Conservation (phyloP, 2,113 vertebrate genomes). For the Callospermophilus lateralis region DNA sequence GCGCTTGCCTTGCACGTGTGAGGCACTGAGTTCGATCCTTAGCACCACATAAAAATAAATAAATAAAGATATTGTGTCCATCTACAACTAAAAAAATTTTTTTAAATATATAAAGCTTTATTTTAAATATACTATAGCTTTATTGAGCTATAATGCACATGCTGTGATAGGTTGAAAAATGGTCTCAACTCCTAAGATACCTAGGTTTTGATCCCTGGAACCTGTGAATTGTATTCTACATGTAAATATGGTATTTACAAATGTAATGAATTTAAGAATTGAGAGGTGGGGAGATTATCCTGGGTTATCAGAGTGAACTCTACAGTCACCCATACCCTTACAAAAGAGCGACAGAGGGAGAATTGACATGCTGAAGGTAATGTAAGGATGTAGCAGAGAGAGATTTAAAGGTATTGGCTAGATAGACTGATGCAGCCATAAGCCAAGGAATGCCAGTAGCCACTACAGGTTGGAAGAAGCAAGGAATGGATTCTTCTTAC, state of each 20-base stretch:
- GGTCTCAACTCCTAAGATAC: background rate
- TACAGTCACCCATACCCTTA: background rate
- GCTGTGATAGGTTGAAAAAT: background rate
- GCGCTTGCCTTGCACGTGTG: too few species aligned
- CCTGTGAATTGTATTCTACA: background rate
- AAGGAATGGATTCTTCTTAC: background rate
- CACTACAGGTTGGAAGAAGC: background rate
- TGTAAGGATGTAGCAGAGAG: background rate
- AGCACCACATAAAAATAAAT: too few species aligned
- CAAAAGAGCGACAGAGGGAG: background rate
- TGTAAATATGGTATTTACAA: background rate
- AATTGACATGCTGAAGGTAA: background rate
- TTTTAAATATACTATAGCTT: background rate
- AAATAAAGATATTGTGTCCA: too few species aligned
- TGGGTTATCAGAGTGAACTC: background rate
- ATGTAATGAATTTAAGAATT: background rate
- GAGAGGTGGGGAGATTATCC: background rate
- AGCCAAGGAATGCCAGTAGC: background rate
- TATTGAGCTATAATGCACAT: conserved; percentile 13
- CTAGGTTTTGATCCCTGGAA: background rate
- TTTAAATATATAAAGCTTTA: too few species aligned
- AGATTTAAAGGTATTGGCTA: background rate
- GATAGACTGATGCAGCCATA: background rate
- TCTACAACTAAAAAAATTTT: too few species aligned
- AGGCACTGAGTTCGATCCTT: too few species aligned